A percentile compares a stretch with the other conserved stretches of the same genome.
These are phyloP conservation scores for Itoplectis maculator DNA, from an alignment of 2,888 invertebrate genomes.

Conservation along the genomic window DNA sequence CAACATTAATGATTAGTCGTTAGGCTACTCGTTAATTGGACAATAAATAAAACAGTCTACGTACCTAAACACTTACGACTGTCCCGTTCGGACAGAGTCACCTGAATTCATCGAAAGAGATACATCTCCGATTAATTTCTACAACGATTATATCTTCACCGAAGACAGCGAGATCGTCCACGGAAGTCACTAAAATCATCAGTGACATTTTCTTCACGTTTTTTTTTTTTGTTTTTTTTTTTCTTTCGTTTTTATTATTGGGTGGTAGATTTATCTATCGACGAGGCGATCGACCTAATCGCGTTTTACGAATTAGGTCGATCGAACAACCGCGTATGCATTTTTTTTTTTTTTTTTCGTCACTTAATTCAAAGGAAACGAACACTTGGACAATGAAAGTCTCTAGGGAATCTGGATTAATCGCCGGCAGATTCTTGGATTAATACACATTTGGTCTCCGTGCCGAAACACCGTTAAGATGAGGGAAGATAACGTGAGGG, in stretches of 20 bases:
- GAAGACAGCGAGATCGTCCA: constrained; percentile 25
- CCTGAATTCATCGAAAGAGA: constrained; percentile 60
- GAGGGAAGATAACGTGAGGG: constrained; percentile 20
- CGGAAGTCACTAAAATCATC: constrained; percentile 1
- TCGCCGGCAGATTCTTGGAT: constrained; percentile 14
- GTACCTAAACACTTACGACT: constrained; percentile 68
- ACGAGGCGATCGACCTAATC: constrained; percentile 25
- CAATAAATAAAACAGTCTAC: constrained; percentile 82
- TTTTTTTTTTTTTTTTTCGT: constrained; percentile 13
- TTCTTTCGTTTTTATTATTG: too few relatives aligned
- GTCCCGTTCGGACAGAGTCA: constrained; percentile 63
- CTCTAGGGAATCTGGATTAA: constrained; percentile 2
- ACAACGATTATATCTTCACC: constrained; percentile 26
- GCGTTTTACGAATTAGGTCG: constrained; percentile 3
- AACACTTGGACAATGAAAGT: not conserved
- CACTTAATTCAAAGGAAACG: not conserved
- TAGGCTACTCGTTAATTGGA: constrained; percentile 78
- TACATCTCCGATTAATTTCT: constrained; percentile 45
- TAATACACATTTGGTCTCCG: constrained; percentile 48
- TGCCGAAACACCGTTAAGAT: constrained; percentile 26
- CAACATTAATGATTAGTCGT: constrained; percentile 82
- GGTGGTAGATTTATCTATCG: not conserved
- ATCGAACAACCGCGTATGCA: constrained; percentile 18
- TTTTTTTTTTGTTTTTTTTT: not conserved
- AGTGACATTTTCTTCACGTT: not conserved